Conservation (phyloP, 37 sponge, comb jelly and placozoan species). For the Theonella swinhoei region DNA sequence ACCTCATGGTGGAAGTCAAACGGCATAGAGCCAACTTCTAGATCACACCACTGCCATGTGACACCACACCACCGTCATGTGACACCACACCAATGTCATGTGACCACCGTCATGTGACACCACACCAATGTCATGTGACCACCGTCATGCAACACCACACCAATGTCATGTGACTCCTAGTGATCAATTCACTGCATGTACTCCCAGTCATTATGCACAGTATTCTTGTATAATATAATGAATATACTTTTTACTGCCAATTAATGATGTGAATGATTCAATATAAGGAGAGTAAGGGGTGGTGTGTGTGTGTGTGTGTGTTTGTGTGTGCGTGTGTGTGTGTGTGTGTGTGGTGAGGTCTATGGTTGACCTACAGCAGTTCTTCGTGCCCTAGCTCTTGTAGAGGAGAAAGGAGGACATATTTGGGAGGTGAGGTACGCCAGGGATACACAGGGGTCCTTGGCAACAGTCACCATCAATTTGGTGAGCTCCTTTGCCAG, state of each 20-base stretch:
- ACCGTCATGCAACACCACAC: background rate
- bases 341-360: too few species aligned
- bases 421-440: conserved; percentile 24
- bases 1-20: conserved; percentile 99
- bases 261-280: too few species aligned
- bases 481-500: conserved; percentile 45
- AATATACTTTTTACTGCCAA: too few species aligned
- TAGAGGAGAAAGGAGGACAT: conserved; percentile 43
- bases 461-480: conserved; percentile 45
- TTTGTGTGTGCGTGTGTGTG: background rate
- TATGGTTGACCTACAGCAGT: too few species aligned
- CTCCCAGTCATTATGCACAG: too few species aligned
- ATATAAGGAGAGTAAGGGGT: background rate
- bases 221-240: too few species aligned
- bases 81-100: background rate
- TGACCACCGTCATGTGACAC: background rate
- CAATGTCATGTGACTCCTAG: background rate
- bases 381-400: too few species aligned
- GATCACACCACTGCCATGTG: background rate
- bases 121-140: background rate
- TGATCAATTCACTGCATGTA: background rate
- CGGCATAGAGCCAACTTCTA: conserved; percentile 69
- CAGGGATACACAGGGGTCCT: conserved; percentile 22
- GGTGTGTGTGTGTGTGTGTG: too few species aligned
- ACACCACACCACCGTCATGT: background rate